Base-by-base conservation (phyloP, 2,888 invertebrate species). In the Ormyrus rosae region DNA sequence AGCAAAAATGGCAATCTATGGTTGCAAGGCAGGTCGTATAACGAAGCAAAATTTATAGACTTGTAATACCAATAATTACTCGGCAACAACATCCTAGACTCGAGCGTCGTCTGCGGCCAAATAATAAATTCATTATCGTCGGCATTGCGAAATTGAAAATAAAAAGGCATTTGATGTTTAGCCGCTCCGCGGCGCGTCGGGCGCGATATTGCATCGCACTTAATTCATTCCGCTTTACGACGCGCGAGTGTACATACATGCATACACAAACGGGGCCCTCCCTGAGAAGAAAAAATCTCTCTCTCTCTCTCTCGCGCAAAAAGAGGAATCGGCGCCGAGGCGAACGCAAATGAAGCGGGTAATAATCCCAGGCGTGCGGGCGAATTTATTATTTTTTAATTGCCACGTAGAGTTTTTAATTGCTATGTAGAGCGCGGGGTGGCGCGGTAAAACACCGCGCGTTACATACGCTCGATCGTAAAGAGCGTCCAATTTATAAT, bases 301-400 rank as follows among this genome's bases (percentile, higher is more conserved):
- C 19, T 34, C 34, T 34, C 34, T 34, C 34, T 34, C 34, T 34
- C 34, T 2, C 34, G 34, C 34, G 4, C 4, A 34, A 34, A 34
- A 34, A 34, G 34, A 34, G 34, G 34, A 34, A 34, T 34, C 34
- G 19, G 19, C 19, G 34, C 34, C 34, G 2, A 34, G 34, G 34
- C 34, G 11, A 46, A 45, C 45, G 71, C n/a, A 53, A 72, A 45
- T 45, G 45, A 63, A 53, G 61, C 51, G 61, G 19, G 13, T 65
- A 77, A 77, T 65, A 71, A 77, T 71, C 64, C 34, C 4, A 61
- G 9, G 34, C 51, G 53, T 46, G 34, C 53, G 60, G 58, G 71
- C 11, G 60, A 78, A 58, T 78, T 78, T 72, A 72, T 72, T 78
- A 78, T 67, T 78, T 72, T 71, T 78, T 78, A 78, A 78, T 78